Evolutionary conservation across 1,140 invertebrate species (phyloP), one percentile per base, ranked within the genome.

Genomic region (Latrodectus geometricus): DNA sequence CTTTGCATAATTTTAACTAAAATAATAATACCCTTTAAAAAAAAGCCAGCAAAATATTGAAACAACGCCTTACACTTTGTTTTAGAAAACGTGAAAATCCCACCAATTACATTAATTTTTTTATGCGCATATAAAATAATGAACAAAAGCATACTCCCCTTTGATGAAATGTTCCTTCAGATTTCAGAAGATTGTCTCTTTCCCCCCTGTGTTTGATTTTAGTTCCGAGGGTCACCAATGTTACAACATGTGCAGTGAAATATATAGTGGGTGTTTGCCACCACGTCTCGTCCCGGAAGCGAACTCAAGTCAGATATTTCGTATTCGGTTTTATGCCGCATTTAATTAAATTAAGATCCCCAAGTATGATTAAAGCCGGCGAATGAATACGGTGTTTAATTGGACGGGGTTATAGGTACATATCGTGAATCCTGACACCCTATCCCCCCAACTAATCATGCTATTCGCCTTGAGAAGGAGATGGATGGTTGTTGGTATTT

Each of bases 311-410:
- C 66, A 69, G 69, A 65, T 80, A 70, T 80, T 80, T 80, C 68
- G 49, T 72, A 80, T 80, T 80, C 68, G 23, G 78, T 80, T 80
- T 76, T 66, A 79, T 79, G 76, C 76, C 14, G 76, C 65, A 50
- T 79, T 79, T 80, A 80, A 80, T 80, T 80, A 80, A 80, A 80
- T 80, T 80, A 80, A 80, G 78, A 80, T 80, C 78, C 12, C 68
- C 54, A 8, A 70, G 52, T 61, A 11, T 61, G 23, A 61, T 68
- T 80, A 68, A 80, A 52, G 20, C 68, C 23, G 14, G 66, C 9
- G 48, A 80, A 80, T 21, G 78, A 80, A 80, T 80, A 80, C 68
- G 66, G 78, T 52, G 78, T 72, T 80, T 80, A 80, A 80, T 80
- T 80, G 68, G 78, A 70, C 68, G 68, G 50, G 78, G 78, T 80